Evolutionary conservation across 1,140 invertebrate genomes (phyloP).

Genomic region (Bombus difficillimus): DNA sequence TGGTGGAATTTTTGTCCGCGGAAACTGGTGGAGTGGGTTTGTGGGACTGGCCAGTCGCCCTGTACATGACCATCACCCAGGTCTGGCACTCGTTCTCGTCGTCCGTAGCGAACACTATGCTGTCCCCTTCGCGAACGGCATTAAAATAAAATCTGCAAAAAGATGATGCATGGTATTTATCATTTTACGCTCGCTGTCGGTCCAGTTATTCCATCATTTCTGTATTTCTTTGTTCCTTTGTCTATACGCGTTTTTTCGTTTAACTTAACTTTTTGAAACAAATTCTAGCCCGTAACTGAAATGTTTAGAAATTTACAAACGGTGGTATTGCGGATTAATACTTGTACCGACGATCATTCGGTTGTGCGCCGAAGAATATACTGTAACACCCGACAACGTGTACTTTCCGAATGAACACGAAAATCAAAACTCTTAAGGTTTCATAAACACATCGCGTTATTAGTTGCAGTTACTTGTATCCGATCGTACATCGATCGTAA

Average conservation of each 20-base stretch:
- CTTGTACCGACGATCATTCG: no score
- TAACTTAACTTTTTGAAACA: no score
- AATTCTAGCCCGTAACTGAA: no score
- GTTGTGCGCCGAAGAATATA: no score
- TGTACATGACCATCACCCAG: constrained; percentile 99
- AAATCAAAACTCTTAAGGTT: no score
- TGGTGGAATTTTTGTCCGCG: constrained; percentile 92
- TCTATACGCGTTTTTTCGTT: no score
- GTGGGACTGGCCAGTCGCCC: constrained; percentile 99
- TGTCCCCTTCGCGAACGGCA: constrained; percentile 98
- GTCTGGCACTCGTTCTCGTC: constrained; percentile 99
- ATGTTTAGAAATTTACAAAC: no score
- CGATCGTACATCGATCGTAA: not conserved
- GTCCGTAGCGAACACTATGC: constrained; percentile 97
- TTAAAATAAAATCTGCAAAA: constrained; percentile 95
- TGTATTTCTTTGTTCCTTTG: no score
- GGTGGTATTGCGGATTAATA: no score
- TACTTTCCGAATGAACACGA: no score
- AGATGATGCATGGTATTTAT: not conserved
- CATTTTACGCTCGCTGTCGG: not conserved
- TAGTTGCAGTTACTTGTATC: not conserved
- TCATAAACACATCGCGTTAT: not conserved
- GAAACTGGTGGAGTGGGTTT: constrained; percentile 97
- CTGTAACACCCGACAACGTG: no score
- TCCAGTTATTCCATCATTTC: no score